Evolutionary conservation across 2,888 invertebrate species (phyloP).

Genomic region (Rhingia rostrata): DNA sequence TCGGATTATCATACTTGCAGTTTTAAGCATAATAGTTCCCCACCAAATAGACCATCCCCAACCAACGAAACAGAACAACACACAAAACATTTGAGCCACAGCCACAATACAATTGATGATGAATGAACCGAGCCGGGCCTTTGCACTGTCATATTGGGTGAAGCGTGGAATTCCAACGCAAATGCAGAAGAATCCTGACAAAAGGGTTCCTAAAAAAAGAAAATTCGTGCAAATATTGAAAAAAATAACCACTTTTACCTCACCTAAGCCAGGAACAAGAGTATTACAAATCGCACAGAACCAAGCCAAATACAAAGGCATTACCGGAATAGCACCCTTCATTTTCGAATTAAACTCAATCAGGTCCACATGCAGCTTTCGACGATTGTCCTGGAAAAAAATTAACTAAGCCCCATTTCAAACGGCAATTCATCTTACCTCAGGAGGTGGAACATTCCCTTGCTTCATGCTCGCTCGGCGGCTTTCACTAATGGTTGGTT

Average conservation of each 20-base stretch:
- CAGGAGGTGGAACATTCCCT: constrained; percentile 85
- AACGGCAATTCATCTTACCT: constrained; percentile 82
- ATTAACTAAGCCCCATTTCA: neutral
- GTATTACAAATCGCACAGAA: constrained; percentile 93
- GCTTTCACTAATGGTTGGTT: constrained; percentile 82
- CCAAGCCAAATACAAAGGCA: constrained; percentile 93
- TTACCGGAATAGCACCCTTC: constrained; percentile 95
- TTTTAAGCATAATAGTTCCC: constrained; percentile 95
- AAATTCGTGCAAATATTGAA: neutral
- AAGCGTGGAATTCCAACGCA: constrained; percentile 95
- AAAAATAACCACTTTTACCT: constrained; percentile 40
- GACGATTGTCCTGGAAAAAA: constrained; percentile 86
- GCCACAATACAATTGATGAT: constrained; percentile 94
- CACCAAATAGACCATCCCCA: constrained; percentile 99
- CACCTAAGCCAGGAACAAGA: constrained; percentile 91
- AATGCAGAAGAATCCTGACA: constrained; percentile 94
- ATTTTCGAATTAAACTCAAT: constrained; percentile 94
- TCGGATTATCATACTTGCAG: constrained; percentile 88
- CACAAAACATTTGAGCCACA: constrained; percentile 94
- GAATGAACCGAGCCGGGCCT: constrained; percentile 90
- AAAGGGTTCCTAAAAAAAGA: constrained; percentile 88
- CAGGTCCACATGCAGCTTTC: constrained; percentile 90
- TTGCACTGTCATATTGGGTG: constrained; percentile 90
- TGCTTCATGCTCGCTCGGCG: constrained; percentile 85
- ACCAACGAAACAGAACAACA: constrained; percentile 96